Evolutionary conservation across 37 sponge, comb jelly and placozoan species (phyloP), one percentile per base, ranked within the genome.

Genomic region (Petrosia ficiformis): DNA sequence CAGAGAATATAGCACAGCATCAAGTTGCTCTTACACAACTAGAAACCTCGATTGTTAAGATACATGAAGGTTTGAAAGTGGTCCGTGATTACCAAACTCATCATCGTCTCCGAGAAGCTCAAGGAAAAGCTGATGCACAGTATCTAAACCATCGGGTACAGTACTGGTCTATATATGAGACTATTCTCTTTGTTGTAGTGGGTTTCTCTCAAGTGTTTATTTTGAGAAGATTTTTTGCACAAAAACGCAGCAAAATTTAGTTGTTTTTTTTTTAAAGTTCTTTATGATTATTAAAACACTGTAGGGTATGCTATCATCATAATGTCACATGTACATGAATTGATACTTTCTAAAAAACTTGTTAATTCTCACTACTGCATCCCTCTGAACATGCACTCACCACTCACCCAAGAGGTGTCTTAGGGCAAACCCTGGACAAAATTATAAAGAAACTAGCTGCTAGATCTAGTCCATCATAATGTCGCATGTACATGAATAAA

Each of bases 31-130:
- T 94, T 22, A 98, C 99, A n/a, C 91, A 89, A 58, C 79, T 98
- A 39, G 99, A 98, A 48, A 90, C 88, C 34, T 95, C 96, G 26
- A 79, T 77, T 10, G 79, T 86, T 28, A 56, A 82, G 16, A 86
- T 98, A 36, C 99, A 98, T 75, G 96, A 95, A 36, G 84, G 83
- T 0, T 70, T 98, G 48, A 92, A 89, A 36, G 76, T 98, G 1
- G 88, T 96, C 21, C 68, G 71, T 0, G 96, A 98, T 76, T 92
- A 90, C 60, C 97, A 96, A 75, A 96, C 91, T 22, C 97, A 96
- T 38, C 97, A 96, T 73, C 77, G 96, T 19, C 72, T 94, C 37
- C 72, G 92, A 31, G 97, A 97, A 69, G 29, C 82, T 5, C 39
- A 48, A 6, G 96, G 99, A 2, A 67, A 96, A n/a, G 80, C 88